Evolutionary conservation across 2,888 invertebrate genomes (phyloP).

Genomic region (Tipula vernalis): DNA sequence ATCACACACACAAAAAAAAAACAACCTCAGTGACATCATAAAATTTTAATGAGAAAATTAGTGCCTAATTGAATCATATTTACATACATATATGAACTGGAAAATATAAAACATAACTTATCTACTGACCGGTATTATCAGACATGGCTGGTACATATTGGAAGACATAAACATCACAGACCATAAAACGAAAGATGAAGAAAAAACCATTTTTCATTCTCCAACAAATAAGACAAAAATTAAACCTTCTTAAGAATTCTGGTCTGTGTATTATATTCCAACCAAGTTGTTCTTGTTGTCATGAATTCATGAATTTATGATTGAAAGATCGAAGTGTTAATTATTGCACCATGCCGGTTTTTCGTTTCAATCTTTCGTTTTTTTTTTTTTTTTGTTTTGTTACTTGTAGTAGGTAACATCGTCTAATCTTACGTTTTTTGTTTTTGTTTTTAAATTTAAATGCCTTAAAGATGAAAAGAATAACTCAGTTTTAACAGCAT

Average conservation of each 20-base stretch:
- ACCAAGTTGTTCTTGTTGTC: not conserved
- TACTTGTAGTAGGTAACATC: not conserved
- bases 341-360: not conserved
- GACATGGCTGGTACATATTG: not conserved
- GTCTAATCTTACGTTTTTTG: not conserved
- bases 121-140: not conserved
- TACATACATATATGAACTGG: not conserved
- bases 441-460: not conserved
- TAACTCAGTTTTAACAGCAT: not conserved
- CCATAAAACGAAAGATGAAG: not conserved
- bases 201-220: not conserved
- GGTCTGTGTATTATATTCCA: not conserved
- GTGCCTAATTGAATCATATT: not conserved
- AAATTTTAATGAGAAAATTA: not conserved
- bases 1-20: not conserved
- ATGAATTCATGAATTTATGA: not conserved
- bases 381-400: not conserved
- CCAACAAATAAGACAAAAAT: not conserved
- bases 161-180: not conserved
- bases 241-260: not conserved
- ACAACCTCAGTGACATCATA: not conserved
- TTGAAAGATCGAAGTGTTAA: constrained; percentile 4
- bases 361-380: not conserved
- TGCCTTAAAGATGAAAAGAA: not conserved
- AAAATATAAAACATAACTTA: not conserved